Base-by-base conservation (phyloP, 1,140 invertebrate species). In the Berghia stephanieae region DNA sequence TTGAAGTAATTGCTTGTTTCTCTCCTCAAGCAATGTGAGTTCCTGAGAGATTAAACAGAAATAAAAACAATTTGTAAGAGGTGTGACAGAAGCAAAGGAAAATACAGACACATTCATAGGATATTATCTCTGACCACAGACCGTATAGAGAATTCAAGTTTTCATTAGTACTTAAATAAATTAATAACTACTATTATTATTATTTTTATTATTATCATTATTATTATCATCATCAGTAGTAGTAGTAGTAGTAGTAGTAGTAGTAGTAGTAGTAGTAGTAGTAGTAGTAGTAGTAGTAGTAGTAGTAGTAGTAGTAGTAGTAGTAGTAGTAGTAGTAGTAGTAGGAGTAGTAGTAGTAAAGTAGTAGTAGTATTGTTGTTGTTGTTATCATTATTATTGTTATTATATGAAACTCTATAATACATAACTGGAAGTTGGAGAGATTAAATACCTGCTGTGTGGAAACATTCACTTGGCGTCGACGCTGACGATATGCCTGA, bases 401-500 rank as follows among this genome's bases (percentile, higher is more conserved):
- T 31, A 3, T n/a, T 18, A 40, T 70, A 6, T 38, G 40, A 46
- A 68, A 46, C n/a, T 36, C 16, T 36, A 8, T 31, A 67, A 44
- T 40, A 21, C 6, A 36, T 66, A 75, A 40, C 16, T 13, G 44
- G 42, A 34, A 10, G 13, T 43, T 34, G 6, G 21, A 18, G 16
- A 13, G 13, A n/a, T 44, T 31, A 13, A 31, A 34, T 80, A 84
- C 84, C 80, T 84, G 81, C 36, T 85, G 79, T 24, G 81, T 80
- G 8, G 74, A 73, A 27, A 75, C 68, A 38, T 27, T 78, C 57
- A 85, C 81, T 68, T 80, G 69, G 5, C 80, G 67, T 21, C 83
- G 57, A 21, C 85, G 69, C 49, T 83, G 79, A 71, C 85, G 77
- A 69, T 86, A 86, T 43, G 81, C 83, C 70, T 86, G 85, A 8